These are phyloP conservation scores for Heliocidaris tuberculata DNA, from an alignment of 35 echinoderm and acorn worm genomes.

Conservation along the genomic window DNA sequence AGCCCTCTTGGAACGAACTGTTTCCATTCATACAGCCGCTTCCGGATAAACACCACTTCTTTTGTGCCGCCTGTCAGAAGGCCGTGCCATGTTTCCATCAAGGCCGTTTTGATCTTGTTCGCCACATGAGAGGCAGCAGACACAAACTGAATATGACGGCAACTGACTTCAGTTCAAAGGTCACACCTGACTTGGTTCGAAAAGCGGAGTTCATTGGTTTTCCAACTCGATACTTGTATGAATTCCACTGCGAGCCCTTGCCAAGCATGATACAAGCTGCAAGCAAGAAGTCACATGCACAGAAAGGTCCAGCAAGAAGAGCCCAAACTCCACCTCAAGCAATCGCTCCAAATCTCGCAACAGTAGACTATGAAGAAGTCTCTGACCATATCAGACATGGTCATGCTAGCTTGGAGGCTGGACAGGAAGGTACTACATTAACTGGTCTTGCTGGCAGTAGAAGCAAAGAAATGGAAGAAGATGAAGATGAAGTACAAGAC, in stretches of 20 bases:
- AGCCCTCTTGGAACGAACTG: not conserved
- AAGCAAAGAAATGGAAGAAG: not conserved
- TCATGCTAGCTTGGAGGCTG: not conserved
- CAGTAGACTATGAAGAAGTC: not conserved
- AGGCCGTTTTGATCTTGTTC: not conserved
- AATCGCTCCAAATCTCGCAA: not conserved
- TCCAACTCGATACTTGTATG: not conserved
- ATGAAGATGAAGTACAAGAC: not conserved
- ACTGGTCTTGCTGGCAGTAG: not conserved
- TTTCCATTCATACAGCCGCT: not conserved
- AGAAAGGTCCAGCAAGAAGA: not conserved
- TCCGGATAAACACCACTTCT: not conserved
- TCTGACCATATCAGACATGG: not conserved
- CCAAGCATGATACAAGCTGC: too few species aligned
- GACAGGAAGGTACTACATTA: not conserved
- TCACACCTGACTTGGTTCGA: not conserved
- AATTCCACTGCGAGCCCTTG: not conserved
- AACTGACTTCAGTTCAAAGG: not conserved
- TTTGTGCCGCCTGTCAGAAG: not conserved
- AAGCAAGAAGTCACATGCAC: not conserved
- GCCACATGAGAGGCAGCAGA: not conserved
- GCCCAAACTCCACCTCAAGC: not conserved
- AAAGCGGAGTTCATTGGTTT: not conserved
- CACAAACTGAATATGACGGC: not conserved
- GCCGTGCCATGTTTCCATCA: not conserved